phyloP scores from a whole-genome alignment of 1,140 invertebrate genomes.

The Musca domestica region DNA sequence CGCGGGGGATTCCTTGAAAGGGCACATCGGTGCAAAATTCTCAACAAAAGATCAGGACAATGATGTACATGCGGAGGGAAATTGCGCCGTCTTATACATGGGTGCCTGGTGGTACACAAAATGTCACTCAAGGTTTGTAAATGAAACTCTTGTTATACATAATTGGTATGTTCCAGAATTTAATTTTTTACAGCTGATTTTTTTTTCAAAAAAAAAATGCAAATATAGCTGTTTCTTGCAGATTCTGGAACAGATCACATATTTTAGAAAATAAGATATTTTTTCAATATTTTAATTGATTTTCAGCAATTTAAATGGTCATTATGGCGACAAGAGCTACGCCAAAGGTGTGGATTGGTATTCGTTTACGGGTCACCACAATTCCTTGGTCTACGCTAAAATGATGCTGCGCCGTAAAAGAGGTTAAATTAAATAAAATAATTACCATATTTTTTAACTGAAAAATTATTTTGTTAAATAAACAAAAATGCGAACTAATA shows the following conservation, averaged over 20 bases:
- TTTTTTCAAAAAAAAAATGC: no score
- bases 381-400: background rate
- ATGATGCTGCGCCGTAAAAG: constrained; percentile 1
- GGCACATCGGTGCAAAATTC: constrained; percentile 68
- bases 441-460: no score
- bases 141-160: no score
- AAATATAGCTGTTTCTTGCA: no score
- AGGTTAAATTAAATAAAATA: no score
- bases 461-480: no score
- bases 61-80: constrained; percentile 62
- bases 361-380: background rate
- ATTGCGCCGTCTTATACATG: constrained; percentile 65
- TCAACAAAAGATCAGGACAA: constrained; percentile 70
- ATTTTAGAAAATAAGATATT: no score
- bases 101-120: constrained; percentile 68
- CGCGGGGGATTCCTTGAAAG: constrained; percentile 64
- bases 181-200: no score
- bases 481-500: no score
- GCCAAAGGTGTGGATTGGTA: background rate
- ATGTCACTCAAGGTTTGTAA: constrained; percentile 39
- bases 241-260: no score
- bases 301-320: constrained; percentile 3
- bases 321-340: background rate
- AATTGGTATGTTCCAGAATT: no score
- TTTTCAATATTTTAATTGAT: background rate